Conservation (phyloP, 2,888 invertebrate genomes). For the Eristalis tenax region DNA sequence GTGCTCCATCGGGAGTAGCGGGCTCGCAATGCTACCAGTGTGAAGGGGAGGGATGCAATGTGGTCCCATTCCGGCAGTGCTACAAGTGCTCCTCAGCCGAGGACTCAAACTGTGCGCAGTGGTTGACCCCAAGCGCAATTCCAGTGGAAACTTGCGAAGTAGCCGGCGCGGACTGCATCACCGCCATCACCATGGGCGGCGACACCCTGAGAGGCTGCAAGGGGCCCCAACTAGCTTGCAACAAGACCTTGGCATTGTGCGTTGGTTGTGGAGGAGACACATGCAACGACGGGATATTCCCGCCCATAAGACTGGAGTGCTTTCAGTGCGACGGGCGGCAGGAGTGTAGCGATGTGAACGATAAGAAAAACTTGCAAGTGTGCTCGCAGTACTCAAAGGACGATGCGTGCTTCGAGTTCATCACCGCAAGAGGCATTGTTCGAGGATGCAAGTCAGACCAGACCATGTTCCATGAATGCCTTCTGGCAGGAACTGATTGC, state of each 20-base stretch:
- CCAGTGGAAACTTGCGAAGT: conserved; percentile 74
- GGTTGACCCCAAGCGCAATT: conserved; percentile 75
- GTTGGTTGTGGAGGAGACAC: conserved; percentile 74
- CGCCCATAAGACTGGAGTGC: conserved; percentile 75
- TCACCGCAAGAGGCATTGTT: conserved; percentile 72
- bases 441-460: conserved; percentile 77
- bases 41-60: conserved; percentile 75
- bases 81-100: conserved; percentile 75
- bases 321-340: conserved; percentile 74
- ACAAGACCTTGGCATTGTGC: conserved; percentile 71
- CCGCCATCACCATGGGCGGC: conserved; percentile 73
- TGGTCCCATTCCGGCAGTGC: conserved; percentile 74
- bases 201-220: conserved; percentile 76
- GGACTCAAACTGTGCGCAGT: conserved; percentile 76
- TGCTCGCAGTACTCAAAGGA: conserved; percentile 63
- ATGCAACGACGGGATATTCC: conserved; percentile 76
- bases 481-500: conserved; percentile 73
- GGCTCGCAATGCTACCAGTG: conserved; percentile 75
- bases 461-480: conserved; percentile 74
- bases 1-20: conserved; percentile 60
- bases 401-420: conserved; percentile 75
- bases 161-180: conserved; percentile 75
- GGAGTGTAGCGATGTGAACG: conserved; percentile 39
- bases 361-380: conserved; percentile 63
- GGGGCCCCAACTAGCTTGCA: conserved; percentile 73